These are phyloP conservation scores for Euspilapteryx auroguttella DNA, from an alignment of 2,888 invertebrate genomes.

Conservation along the genomic window DNA sequence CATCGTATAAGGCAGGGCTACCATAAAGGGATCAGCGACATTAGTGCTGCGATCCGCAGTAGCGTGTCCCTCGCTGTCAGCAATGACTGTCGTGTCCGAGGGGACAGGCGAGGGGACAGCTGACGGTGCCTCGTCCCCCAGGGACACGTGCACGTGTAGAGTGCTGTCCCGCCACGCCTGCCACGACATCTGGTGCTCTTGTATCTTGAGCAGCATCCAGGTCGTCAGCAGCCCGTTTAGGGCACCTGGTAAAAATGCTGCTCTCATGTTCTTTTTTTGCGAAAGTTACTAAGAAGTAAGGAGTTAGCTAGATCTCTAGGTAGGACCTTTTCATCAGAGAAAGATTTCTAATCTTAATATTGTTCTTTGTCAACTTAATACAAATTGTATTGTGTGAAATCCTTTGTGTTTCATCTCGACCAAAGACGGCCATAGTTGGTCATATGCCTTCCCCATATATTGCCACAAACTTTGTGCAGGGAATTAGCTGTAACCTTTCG, in stretches of 20 bases:
- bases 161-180: conserved; percentile 47
- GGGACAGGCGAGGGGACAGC: conserved; percentile 12
- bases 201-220: conserved; percentile 52
- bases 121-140: conserved; percentile 16
- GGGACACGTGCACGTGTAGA: conserved; percentile 41
- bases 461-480: too few species aligned
- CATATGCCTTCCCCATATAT: too few species aligned
- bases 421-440: too few species aligned
- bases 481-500: too few species aligned
- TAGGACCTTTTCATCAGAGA: too few species aligned
- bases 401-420: too few species aligned
- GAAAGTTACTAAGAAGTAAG: too few species aligned
- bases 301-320: too few species aligned
- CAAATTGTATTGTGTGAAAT: too few species aligned
- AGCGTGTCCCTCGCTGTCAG: conserved; percentile 9
- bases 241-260: conserved; percentile 22
- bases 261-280: too few species aligned
- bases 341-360: neutral
- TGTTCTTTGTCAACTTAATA: too few species aligned
- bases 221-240: conserved; percentile 48
- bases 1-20: too few species aligned
- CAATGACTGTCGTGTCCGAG: conserved; percentile 19
- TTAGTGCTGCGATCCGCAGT: conserved; percentile 19
- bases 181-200: conserved; percentile 52
- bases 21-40: conserved; percentile 38